Conservation (phyloP, 2,888 invertebrate genomes). For the Pemphredon lugubris region DNA sequence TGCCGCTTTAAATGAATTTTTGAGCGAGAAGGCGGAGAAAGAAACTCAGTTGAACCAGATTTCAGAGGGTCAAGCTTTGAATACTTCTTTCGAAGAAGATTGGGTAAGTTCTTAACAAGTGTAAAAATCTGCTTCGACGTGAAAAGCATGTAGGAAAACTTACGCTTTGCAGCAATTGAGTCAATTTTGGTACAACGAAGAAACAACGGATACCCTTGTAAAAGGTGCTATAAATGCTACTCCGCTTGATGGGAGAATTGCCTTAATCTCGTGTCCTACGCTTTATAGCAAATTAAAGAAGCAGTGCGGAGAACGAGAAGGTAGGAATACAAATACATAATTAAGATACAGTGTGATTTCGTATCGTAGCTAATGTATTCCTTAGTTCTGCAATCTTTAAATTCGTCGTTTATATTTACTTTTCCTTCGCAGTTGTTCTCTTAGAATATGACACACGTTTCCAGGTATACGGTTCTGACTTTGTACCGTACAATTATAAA, state of each 20-base stretch:
- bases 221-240: slow-evolving; percentile 85
- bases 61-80: slow-evolving; percentile 73
- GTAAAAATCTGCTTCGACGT: neutral
- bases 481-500: slow-evolving; percentile 94
- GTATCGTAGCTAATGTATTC: too few relatives aligned
- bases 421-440: slow-evolving; percentile 84
- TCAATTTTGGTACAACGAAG: slow-evolving; percentile 97
- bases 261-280: slow-evolving; percentile 94
- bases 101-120: slow-evolving; percentile 91
- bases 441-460: slow-evolving; percentile 95
- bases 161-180: slow-evolving; percentile 91
- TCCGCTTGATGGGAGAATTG: slow-evolving; percentile 85
- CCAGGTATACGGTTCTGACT: slow-evolving; percentile 89
- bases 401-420: slow-evolving; percentile 40
- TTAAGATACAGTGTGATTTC: too few relatives aligned
- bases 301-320: slow-evolving; percentile 81
- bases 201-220: slow-evolving; percentile 88
- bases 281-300: slow-evolving; percentile 87
- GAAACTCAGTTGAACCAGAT: slow-evolving; percentile 83
- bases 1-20: slow-evolving; percentile 89
- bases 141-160: neutral
- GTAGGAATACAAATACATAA: slow-evolving; percentile 77
- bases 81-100: slow-evolving; percentile 88
- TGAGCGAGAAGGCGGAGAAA: slow-evolving; percentile 86
- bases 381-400: too few relatives aligned